Conservation (phyloP, 2,888 invertebrate species). For the Nomada fabriciana region DNA sequence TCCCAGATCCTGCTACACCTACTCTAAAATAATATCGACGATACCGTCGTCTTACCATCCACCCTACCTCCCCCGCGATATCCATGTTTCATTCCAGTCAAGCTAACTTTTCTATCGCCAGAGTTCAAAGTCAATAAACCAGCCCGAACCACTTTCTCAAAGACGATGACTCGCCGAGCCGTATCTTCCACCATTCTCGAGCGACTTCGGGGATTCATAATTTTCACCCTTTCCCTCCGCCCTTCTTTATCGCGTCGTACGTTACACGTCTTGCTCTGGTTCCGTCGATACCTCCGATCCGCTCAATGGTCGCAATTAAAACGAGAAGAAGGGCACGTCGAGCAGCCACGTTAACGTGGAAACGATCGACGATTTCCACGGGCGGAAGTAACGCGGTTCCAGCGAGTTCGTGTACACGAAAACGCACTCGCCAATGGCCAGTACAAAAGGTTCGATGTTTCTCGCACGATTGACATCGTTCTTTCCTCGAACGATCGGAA, state of each 20-base stretch:
- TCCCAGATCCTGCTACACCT: too few species aligned
- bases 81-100: too few species aligned
- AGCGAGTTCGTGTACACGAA: constrained; percentile 50
- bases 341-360: not conserved
- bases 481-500: constrained; percentile 71
- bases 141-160: not conserved
- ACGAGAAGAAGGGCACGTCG: not conserved
- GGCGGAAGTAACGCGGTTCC: constrained; percentile 41
- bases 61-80: not conserved
- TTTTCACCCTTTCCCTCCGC: not conserved
- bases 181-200: not conserved
- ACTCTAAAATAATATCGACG: too few species aligned
- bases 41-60: too few species aligned
- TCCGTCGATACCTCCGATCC: not conserved
- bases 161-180: not conserved
- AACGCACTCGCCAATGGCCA: constrained; percentile 55
- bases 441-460: constrained; percentile 69
- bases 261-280: not conserved
- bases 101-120: not conserved
- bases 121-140: not conserved
- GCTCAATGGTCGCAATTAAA: not conserved
- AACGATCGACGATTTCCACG: constrained; percentile 16
- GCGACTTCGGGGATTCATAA: not conserved
- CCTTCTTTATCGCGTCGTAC: not conserved
- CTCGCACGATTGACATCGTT: constrained; percentile 72